Conservation (phyloP, 2,888 invertebrate species). For the Seira musarum region DNA sequence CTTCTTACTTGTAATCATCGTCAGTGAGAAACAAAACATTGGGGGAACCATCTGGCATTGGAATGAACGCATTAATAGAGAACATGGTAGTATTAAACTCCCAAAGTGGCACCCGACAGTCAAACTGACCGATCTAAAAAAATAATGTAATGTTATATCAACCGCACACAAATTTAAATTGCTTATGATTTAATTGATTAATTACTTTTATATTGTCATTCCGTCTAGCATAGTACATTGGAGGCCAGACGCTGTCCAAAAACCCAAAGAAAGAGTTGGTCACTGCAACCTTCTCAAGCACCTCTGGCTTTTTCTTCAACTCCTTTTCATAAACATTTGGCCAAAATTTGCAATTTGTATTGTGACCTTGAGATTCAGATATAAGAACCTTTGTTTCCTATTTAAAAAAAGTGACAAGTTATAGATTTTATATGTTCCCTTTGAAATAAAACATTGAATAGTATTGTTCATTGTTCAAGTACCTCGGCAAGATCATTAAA, state of each 20-base stretch:
- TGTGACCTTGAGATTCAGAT: not conserved
- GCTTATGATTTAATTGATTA: not conserved
- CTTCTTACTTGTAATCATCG: not conserved
- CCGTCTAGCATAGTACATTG: not conserved
- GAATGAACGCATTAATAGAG: not conserved
- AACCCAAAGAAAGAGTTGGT: not conserved
- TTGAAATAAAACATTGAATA: no score
- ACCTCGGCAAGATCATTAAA: not conserved
- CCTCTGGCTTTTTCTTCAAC: not conserved
- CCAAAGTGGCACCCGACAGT: not conserved
- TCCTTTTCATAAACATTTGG: not conserved
- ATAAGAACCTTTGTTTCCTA: not conserved
- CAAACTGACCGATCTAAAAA: not conserved
- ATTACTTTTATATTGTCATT: not conserved
- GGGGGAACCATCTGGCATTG: not conserved
- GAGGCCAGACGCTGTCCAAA: conserved; percentile 1
- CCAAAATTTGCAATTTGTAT: not conserved
- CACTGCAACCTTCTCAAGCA: not conserved
- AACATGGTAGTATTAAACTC: not conserved
- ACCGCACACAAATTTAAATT: not conserved
- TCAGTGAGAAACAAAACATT: not conserved
- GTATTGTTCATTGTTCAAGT: no score
- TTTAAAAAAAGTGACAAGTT: not conserved
- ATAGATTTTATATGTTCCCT: no score
- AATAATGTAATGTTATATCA: not conserved